These are phyloP conservation scores for Antheraea pernyi DNA, from an alignment of 1,140 invertebrate species.

Conservation along the genomic window DNA sequence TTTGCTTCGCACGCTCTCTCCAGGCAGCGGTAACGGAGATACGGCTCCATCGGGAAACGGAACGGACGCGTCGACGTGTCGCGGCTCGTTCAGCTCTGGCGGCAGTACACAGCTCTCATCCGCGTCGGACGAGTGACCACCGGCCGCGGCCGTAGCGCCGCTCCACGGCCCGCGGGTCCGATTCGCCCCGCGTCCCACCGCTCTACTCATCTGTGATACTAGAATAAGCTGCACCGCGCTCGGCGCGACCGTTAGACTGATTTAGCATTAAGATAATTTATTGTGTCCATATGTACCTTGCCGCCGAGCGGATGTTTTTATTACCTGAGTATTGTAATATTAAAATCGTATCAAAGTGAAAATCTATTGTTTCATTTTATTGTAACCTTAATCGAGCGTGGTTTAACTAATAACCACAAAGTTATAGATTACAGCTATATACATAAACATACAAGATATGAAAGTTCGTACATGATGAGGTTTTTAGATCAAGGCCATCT, in stretches of 20 bases:
- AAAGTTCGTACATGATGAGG: not conserved
- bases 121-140: conserved; percentile 71
- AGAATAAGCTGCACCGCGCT: conserved; percentile 67
- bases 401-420: not conserved
- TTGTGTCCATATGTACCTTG: conserved; percentile 74
- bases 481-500: not conserved
- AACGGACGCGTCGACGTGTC: conserved; percentile 47
- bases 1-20: conserved; percentile 60
- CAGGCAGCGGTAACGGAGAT: conserved; percentile 80
- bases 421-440: not conserved
- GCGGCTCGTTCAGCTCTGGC: conserved; percentile 69
- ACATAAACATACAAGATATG: not conserved
- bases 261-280: conserved; percentile 76
- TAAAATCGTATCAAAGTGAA: conserved; percentile 32
- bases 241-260: conserved; percentile 75
- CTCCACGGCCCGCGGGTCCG: conserved; percentile 43
- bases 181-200: conserved; percentile 66
- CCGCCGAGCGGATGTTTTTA: conserved; percentile 73
- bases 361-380: conserved; percentile 39
- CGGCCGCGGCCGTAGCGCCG: conserved; percentile 36
- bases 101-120: conserved; percentile 72
- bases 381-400: conserved; percentile 12
- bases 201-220: conserved; percentile 77
- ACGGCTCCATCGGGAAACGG: conserved; percentile 65
- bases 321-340: conserved; percentile 47